These are phyloP conservation scores for Silvanus unidentatus DNA, from an alignment of 2,888 invertebrate species.

Conservation along the genomic window DNA sequence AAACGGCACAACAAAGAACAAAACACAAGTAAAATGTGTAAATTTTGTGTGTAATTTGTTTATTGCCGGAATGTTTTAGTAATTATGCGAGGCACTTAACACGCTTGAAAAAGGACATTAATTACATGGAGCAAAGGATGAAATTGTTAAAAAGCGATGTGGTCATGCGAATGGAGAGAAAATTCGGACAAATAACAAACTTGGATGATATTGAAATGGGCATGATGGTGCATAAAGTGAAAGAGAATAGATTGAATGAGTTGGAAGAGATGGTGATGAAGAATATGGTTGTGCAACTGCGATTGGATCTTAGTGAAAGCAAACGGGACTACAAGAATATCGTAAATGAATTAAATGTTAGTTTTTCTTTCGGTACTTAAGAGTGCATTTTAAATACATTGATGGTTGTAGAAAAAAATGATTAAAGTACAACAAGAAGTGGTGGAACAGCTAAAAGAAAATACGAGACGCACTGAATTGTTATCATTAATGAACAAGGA, in stretches of 20 bases:
- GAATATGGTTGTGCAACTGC: constrained; percentile 51
- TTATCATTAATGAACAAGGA: constrained; percentile 53
- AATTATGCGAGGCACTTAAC: constrained; percentile 53
- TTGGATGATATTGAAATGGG: constrained; percentile 52
- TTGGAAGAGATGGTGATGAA: constrained; percentile 55
- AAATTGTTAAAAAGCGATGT: constrained; percentile 52
- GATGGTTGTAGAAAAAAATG: constrained; percentile 32
- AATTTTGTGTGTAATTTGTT: neutral
- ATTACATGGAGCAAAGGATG: constrained; percentile 59
- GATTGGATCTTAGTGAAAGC: constrained; percentile 48
- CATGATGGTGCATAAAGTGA: constrained; percentile 49
- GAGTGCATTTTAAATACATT: neutral
- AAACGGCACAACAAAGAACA: constrained; percentile 57
- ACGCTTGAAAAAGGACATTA: constrained; percentile 65
- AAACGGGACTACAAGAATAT: constrained; percentile 18
- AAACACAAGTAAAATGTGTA: constrained; percentile 52
- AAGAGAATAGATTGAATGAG: constrained; percentile 48
- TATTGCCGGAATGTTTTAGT: neutral
- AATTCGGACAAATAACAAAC: constrained; percentile 53
- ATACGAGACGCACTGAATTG: constrained; percentile 53
- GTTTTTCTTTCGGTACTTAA: too few relatives aligned
- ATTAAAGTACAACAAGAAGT: constrained; percentile 42
- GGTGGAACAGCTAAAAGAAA: constrained; percentile 47
- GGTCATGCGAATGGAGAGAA: constrained; percentile 47
- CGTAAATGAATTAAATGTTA: too few relatives aligned